Conservation (phyloP, 1,140 invertebrate genomes). For the roundworm (Caenorhabditis elegans) region WBcel235 BX284604.4:11344501-11345000, state of each 20-base stretch:
- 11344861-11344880: no score
- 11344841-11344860: neutral
- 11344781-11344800: neutral
- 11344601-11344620: no score
- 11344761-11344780: neutral
- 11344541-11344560: slow-evolving; percentile 6
- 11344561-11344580: neutral
- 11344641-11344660: neutral
- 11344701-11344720: neutral
- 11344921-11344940: no score
- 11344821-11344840: neutral
- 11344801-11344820: neutral
- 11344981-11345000: no score
- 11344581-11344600: neutral
- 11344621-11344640: neutral
- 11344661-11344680: neutral
- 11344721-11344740: neutral
- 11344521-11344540: slow-evolving; percentile 25
- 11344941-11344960: no score
- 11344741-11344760: slow-evolving; percentile 10
- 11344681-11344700: no score
- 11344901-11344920: no score
- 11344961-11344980: no score
- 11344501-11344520: neutral
- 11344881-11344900: no score